phyloP scores from a whole-genome alignment of 2,113 vertebrate genomes.

The Elgaria multicarinata region DNA sequence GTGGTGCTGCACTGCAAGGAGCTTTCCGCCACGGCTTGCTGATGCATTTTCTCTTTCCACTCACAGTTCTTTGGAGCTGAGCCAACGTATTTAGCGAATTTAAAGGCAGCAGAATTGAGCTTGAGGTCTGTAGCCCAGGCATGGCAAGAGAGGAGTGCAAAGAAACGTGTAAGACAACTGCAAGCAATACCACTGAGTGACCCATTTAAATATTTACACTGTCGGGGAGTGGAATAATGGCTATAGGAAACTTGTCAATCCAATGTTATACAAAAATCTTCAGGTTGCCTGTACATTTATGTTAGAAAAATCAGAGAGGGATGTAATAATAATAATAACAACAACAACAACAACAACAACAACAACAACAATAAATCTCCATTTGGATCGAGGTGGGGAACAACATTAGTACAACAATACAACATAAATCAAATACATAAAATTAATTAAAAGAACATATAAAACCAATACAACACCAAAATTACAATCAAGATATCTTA shows the following conservation, averaged over 20 bases:
- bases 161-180: not conserved
- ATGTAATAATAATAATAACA: no score
- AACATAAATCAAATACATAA: no score
- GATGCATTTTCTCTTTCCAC: not conserved
- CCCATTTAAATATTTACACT: not conserved
- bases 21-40: not conserved
- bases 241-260: not conserved
- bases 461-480: no score
- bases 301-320: not conserved
- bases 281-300: not conserved
- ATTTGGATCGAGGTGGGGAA: no score
- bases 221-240: not conserved
- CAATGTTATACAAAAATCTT: not conserved
- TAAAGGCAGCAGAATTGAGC: not conserved
- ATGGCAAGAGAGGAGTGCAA: not conserved
- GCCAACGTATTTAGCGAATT: not conserved
- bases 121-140: not conserved
- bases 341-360: no score
- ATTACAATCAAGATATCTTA: no score
- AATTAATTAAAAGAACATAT: no score
- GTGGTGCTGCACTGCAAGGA: not conserved
- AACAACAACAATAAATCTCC: no score
- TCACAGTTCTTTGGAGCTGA: not conserved
- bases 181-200: not conserved
- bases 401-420: no score